Conservation (phyloP, 2,113 vertebrate species). For the Pelvicachromis taeniatus region DNA sequence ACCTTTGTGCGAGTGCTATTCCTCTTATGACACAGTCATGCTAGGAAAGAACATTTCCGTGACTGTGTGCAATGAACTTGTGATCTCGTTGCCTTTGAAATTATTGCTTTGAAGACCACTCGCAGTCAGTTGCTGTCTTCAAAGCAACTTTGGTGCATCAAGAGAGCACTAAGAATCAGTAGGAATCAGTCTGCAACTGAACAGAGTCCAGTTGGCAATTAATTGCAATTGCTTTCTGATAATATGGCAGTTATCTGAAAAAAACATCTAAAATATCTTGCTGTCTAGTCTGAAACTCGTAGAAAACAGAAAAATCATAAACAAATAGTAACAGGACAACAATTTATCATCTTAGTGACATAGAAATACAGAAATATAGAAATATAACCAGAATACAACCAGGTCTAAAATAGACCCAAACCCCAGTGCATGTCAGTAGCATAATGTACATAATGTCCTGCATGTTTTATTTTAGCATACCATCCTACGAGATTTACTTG, state of each 20-base stretch:
- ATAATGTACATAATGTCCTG: not conserved
- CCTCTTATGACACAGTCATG: not conserved
- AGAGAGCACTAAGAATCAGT: not conserved
- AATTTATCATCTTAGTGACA: not conserved
- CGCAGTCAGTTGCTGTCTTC: not conserved
- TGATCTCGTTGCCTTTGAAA: not conserved
- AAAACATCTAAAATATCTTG: not conserved
- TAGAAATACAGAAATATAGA: no score
- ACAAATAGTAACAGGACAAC: not conserved
- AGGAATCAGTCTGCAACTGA: not conserved
- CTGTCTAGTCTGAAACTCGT: no score
- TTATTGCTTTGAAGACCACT: not conserved
- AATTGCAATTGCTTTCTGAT: not conserved
- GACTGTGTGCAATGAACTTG: not conserved
- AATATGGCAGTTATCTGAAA: not conserved
- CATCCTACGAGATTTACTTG: not conserved
- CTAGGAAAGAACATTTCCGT: not conserved
- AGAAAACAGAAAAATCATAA: not conserved
- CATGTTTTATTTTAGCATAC: not conserved
- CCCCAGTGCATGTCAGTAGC: not conserved
- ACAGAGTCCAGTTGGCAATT: not conserved
- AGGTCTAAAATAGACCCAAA: not conserved
- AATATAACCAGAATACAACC: not conserved
- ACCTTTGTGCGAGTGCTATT: not conserved
- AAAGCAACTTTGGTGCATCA: not conserved